phyloP scores from a whole-genome alignment of 2,888 invertebrate genomes.

The Epinotia nisella region DNA sequence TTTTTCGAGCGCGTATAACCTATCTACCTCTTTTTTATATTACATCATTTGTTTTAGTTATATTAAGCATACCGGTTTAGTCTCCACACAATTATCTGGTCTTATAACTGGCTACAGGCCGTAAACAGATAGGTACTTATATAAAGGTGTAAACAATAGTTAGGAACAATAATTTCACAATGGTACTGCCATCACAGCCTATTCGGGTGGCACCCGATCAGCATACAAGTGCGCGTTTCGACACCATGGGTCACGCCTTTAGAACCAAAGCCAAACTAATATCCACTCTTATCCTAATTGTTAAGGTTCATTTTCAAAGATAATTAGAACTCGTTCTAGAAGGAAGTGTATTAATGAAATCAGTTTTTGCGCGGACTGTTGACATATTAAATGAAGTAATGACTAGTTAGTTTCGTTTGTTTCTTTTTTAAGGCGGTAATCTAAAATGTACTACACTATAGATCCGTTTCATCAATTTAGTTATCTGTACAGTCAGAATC shows the following conservation, averaged over 20 bases:
- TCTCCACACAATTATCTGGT: neutral
- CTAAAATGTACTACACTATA: neutral
- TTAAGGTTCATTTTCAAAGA: constrained; percentile 2
- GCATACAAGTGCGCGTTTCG: constrained; percentile 65
- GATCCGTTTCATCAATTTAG: too few relatives aligned
- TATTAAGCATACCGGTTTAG: neutral
- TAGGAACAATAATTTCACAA: constrained; percentile 71
- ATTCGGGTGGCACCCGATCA: constrained; percentile 66
- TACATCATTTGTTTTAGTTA: too few relatives aligned
- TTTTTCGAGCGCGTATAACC: too few relatives aligned
- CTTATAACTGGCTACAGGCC: neutral
- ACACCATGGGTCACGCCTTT: constrained; percentile 45
- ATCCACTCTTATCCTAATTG: neutral
- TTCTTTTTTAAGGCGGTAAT: neutral
- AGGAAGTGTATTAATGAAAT: constrained; percentile 29
- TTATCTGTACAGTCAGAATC: too few relatives aligned
- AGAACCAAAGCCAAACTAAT: neutral
- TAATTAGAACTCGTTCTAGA: neutral
- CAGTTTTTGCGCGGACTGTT: constrained; percentile 18
- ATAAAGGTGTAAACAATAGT: constrained; percentile 18
- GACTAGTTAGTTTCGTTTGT: neutral
- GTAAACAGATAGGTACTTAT: constrained; percentile 15
- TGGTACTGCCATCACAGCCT: constrained; percentile 60
- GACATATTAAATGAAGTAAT: constrained; percentile 16
- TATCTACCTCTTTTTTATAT: too few relatives aligned